Percentiles rank a stretch among this genome's conserved stretches.
Conservation (phyloP, 2,888 invertebrate species). For the Hofmannophila pseudospretella region DNA sequence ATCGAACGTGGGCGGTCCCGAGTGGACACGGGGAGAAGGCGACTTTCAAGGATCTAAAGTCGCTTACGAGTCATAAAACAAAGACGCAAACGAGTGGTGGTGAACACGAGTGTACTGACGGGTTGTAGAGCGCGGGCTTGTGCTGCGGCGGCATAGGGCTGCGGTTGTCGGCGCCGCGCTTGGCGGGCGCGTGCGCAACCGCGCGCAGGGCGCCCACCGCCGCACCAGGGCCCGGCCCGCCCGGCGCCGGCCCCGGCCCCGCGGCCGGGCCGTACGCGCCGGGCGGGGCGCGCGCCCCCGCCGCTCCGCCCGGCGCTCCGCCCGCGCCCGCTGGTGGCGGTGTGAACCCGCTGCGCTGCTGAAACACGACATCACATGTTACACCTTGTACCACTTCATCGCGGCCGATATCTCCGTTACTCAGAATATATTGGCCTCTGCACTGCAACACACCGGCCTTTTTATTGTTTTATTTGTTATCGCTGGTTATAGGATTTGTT, state of each 20-base stretch:
- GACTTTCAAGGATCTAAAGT: no score
- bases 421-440: no score
- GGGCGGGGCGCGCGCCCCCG: slow-evolving; percentile 14
- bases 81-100: not conserved
- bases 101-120: slow-evolving; percentile 22
- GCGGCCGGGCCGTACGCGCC: slow-evolving; percentile 18
- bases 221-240: slow-evolving; percentile 10
- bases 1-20: no score
- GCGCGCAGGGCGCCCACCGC: slow-evolving; percentile 26
- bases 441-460: no score
- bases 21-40: no score
- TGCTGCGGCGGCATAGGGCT: slow-evolving; percentile 79
- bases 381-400: no score
- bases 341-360: slow-evolving; percentile 81
- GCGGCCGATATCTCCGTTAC: no score
- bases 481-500: no score
- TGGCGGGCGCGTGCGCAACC: slow-evolving; percentile 48
- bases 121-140: slow-evolving; percentile 60
- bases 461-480: no score
- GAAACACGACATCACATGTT: no score
- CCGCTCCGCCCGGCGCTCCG: slow-evolving; percentile 78
- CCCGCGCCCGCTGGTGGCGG: slow-evolving; percentile 18
- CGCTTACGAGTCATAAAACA: no score
- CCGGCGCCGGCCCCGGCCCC: slow-evolving; percentile 28
- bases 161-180: slow-evolving; percentile 51